A percentile compares a stretch with the other conserved stretches of the same genome.
phyloP scores from a whole-genome alignment of 1,140 invertebrate species.

The Maconellicoccus hirsutus region DNA sequence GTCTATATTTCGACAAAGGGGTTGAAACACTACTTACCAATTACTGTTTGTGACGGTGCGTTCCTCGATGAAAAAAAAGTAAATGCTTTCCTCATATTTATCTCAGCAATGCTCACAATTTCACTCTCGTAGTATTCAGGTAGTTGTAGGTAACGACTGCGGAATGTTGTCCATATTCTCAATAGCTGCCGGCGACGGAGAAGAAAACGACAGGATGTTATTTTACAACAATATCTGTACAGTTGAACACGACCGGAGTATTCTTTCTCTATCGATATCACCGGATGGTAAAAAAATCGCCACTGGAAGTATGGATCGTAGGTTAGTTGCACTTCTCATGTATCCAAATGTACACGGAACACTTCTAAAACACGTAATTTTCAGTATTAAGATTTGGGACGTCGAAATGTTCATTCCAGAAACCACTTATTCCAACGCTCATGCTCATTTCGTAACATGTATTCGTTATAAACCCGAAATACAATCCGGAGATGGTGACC shows the following conservation, averaged over 20 bases:
- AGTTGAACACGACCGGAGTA: background rate
- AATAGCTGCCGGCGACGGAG: background rate
- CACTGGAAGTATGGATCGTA: background rate
- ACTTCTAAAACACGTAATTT: background rate
- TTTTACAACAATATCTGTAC: conserved; percentile 1
- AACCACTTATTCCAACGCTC: background rate
- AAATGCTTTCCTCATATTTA: background rate
- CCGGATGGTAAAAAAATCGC: background rate
- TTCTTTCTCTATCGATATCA: background rate
- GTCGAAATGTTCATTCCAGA: conserved; percentile 3
- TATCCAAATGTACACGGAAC: background rate
- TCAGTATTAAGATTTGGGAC: background rate
- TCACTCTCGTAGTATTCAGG: no score
- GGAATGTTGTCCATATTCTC: background rate
- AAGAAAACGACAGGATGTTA: background rate
- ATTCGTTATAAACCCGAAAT: background rate
- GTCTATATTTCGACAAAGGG: background rate
- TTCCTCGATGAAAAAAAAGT: background rate
- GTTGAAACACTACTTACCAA: background rate
- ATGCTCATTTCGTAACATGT: background rate
- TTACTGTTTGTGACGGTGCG: background rate
- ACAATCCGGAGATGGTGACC: background rate
- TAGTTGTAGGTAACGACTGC: background rate
- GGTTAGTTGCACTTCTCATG: background rate
- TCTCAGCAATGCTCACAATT: background rate